Conservation (phyloP, 2,888 invertebrate species). For the Tiliacea aurago region DNA sequence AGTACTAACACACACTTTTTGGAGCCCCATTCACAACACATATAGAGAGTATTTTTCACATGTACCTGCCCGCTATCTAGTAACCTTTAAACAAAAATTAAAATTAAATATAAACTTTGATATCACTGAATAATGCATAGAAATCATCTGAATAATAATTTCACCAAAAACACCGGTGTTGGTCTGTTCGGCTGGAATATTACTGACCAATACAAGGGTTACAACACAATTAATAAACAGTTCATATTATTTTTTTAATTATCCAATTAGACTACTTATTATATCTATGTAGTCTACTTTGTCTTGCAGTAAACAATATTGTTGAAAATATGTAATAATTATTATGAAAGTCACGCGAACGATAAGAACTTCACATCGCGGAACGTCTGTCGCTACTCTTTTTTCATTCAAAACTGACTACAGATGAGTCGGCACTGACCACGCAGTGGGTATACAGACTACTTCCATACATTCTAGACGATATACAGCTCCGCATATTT, state of each 20-base stretch:
- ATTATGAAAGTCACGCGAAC: constrained; percentile 38
- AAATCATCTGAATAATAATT: constrained; percentile 17
- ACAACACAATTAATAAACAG: not conserved
- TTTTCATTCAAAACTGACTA: constrained; percentile 56
- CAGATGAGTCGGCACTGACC: constrained; percentile 28
- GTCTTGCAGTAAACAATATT: constrained; percentile 1
- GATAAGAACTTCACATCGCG: constrained; percentile 28
- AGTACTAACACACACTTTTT: constrained; percentile 33
- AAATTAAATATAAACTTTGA: constrained; percentile 7
- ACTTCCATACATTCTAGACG: constrained; percentile 14
- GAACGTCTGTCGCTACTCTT: constrained; percentile 53
- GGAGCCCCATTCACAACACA: constrained; percentile 46
- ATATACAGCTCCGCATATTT: constrained; percentile 15
- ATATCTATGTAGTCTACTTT: constrained; percentile 4
- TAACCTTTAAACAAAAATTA: constrained; percentile 17
- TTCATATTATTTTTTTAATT: not conserved
- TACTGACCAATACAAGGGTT: constrained; percentile 5
- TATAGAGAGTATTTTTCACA: not conserved
- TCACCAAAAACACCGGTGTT: constrained; percentile 5
- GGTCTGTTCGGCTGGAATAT: not conserved
- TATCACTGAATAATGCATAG: not conserved
- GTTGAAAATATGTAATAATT: constrained; percentile 3
- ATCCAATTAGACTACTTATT: constrained; percentile 14
- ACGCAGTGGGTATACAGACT: not conserved
- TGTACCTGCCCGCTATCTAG: not conserved